Percentiles rank a stretch among this genome's conserved stretches.
Evolutionary conservation across 1,140 invertebrate species (phyloP).

Genomic region (Drosophila kurseongensis): DNA sequence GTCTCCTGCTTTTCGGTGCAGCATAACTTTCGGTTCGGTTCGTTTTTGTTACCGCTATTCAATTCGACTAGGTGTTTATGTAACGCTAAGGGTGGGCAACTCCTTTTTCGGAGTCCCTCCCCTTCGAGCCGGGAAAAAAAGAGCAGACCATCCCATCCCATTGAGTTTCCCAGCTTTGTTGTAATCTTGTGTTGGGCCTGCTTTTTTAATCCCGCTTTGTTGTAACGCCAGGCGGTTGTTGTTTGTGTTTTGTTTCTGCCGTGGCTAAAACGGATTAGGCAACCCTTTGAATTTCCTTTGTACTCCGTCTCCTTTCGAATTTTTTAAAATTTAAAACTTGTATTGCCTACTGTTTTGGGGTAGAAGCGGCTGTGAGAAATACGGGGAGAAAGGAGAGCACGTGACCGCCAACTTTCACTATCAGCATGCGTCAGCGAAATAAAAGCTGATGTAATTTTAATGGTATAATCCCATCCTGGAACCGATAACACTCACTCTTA

Average conservation of each 20-base stretch:
- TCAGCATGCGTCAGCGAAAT: conserved; percentile 24
- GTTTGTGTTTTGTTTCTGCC: conserved; percentile 51
- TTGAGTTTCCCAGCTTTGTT: conserved; percentile 18
- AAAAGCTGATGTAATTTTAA: conserved; percentile 1
- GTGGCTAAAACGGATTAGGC: conserved; percentile 57
- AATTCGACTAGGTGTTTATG: background rate
- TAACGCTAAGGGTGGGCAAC: conserved; percentile 34
- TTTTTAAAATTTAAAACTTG: background rate
- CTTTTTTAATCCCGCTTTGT: conserved; percentile 70
- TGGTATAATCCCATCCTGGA: conserved; percentile 2
- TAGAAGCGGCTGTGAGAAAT: background rate
- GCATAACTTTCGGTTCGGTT: conserved; percentile 13
- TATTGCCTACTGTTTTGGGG: conserved; percentile 37
- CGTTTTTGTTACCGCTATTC: background rate
- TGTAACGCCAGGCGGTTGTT: conserved; percentile 50
- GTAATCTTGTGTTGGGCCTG: conserved; percentile 67
- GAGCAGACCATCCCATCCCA: conserved; percentile 12
- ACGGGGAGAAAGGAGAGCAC: background rate
- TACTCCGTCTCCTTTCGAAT: background rate
- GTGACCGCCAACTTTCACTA: conserved; percentile 7
- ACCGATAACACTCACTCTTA: background rate
- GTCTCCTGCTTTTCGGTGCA: conserved; percentile 6
- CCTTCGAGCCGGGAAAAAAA: conserved; percentile 8
- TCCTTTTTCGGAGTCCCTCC: background rate
- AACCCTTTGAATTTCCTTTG: conserved; percentile 14